Evolutionary conservation across 30 jellyfish, hydroid and myxozoan species (phyloP).

Genomic region (Chrysaora quinquecirrha): DNA sequence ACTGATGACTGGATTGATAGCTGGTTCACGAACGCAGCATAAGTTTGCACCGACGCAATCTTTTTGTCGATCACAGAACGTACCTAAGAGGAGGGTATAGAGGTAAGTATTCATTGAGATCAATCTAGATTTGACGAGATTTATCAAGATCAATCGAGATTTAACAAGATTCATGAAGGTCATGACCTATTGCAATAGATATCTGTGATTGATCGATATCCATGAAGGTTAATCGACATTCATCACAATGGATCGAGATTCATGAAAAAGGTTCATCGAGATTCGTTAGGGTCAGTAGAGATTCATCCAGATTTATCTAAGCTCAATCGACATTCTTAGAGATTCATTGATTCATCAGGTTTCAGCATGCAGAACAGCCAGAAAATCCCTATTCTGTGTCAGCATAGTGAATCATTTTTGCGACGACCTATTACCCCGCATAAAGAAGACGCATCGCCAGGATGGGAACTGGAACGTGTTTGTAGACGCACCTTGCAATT

Average conservation of each 20-base stretch:
- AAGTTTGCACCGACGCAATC: conserved; percentile 87
- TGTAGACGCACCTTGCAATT: no score
- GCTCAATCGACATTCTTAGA: no score
- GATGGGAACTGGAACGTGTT: no score
- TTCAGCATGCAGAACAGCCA: no score
- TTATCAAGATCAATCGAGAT: background rate
- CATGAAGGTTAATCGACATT: background rate
- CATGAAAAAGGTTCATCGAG: no score
- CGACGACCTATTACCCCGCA: no score
- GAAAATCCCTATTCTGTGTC: no score
- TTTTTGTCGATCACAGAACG: conserved; percentile 94
- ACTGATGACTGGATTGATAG: conserved; percentile 90
- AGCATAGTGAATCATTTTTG: no score
- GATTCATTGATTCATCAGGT: no score
- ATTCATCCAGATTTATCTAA: no score
- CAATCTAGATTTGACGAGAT: background rate
- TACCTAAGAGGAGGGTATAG: conserved; percentile 43
- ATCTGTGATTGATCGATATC: background rate
- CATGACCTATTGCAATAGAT: background rate
- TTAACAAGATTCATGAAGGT: background rate
- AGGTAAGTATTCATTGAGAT: background rate
- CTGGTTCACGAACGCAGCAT: conserved; percentile 96
- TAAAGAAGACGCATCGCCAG: no score
- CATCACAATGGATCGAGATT: background rate
- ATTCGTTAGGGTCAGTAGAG: no score